phyloP scores from a whole-genome alignment of 2,888 invertebrate species.

The Catotricha subobsoleta region DNA sequence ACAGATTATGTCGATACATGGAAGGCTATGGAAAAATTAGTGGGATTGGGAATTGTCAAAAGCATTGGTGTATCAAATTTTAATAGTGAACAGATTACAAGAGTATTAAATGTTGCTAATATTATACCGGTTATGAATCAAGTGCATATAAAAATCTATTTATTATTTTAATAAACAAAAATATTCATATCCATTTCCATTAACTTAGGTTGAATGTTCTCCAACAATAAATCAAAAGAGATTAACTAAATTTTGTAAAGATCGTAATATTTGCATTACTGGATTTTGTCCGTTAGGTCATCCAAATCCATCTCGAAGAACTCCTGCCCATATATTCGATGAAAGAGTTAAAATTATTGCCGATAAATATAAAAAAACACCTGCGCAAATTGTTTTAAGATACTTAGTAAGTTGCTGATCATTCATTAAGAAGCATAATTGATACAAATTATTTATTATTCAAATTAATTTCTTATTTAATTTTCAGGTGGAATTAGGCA shows the following conservation, averaged over 20 bases:
- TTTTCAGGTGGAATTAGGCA: conserved; percentile 29
- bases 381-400: conserved; percentile 52
- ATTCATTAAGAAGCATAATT: background rate
- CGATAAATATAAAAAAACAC: conserved; percentile 43
- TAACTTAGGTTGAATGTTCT: conserved; percentile 32
- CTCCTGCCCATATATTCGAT: conserved; percentile 19
- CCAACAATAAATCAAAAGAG: conserved; percentile 47
- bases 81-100: conserved; percentile 46
- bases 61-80: conserved; percentile 63
- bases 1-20: conserved; percentile 49
- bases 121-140: conserved; percentile 44
- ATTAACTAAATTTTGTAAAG: conserved; percentile 45
- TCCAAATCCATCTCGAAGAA: conserved; percentile 43
- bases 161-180: too few relatives aligned
- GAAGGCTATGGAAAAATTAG: conserved; percentile 48
- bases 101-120: conserved; percentile 37
- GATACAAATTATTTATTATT: background rate
- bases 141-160: conserved; percentile 18
- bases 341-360: conserved; percentile 38
- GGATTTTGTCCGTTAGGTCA: conserved; percentile 68
- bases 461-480: too few relatives aligned
- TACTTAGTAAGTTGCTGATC: conserved; percentile 19
- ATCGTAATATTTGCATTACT: conserved; percentile 43
- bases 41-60: conserved; percentile 40
- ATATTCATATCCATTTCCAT: too few relatives aligned